Evolutionary conservation across 2,888 invertebrate genomes (phyloP).

Genomic region (Agriopis marginaria): DNA sequence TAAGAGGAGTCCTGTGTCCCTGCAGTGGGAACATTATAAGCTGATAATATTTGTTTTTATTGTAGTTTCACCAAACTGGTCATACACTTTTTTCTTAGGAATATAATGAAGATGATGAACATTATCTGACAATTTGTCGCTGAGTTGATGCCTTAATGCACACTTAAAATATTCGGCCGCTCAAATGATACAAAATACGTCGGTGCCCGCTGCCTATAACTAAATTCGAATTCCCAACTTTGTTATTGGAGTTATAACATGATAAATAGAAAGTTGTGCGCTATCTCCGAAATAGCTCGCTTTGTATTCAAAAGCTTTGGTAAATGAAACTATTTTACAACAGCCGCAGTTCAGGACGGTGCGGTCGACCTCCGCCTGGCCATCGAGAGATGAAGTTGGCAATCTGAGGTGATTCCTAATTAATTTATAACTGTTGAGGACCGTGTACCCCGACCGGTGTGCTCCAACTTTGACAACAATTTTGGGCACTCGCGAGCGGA

Average conservation of each 20-base stretch:
- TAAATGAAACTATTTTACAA: conserved; percentile 64
- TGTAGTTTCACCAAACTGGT: no score
- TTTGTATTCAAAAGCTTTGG: conserved; percentile 59
- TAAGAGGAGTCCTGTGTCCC: no score
- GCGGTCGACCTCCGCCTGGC: conserved; percentile 38
- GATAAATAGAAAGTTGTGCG: conserved; percentile 29
- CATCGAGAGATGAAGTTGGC: conserved; percentile 41
- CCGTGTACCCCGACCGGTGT: conserved; percentile 41
- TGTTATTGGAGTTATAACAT: conserved; percentile 25
- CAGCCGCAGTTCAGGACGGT: conserved; percentile 53
- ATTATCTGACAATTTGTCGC: no score
- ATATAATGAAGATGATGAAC: no score
- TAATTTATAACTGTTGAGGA: conserved; percentile 60
- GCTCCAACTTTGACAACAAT: conserved; percentile 38
- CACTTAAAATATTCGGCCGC: not conserved
- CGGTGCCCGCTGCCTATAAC: not conserved
- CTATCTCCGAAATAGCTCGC: conserved; percentile 47
- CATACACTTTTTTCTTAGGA: no score
- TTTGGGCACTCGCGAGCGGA: conserved; percentile 42
- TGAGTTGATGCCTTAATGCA: no score
- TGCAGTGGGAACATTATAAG: no score
- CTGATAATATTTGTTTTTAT: no score
- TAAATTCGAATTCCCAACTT: conserved; percentile 15
- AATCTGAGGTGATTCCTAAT: conserved; percentile 61
- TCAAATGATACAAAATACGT: not conserved